Evolutionary conservation across 92 coral and sea anemone species (phyloP).

Genomic region (Nematostella vectensis): DNA sequence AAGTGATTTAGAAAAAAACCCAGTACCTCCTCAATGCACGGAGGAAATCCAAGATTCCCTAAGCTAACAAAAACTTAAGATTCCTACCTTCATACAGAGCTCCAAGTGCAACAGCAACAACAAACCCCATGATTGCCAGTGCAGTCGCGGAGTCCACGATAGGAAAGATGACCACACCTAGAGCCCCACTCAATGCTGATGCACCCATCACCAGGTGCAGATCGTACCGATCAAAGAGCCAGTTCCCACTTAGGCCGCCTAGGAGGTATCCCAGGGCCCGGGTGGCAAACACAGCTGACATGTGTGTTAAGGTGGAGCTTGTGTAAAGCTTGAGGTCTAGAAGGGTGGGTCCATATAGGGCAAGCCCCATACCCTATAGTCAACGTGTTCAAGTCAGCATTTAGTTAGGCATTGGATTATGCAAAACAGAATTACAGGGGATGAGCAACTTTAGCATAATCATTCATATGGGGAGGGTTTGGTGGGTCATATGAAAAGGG

Average conservation of each 20-base stretch:
- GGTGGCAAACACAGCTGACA: conserved; percentile 74
- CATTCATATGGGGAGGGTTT: too few species aligned
- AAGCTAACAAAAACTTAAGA: too few species aligned
- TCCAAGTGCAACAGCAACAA: conserved; percentile 60
- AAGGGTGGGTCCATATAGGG: conserved; percentile 77
- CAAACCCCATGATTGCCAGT: conserved; percentile 42
- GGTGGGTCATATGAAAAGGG: too few species aligned
- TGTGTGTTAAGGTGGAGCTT: conserved; percentile 33
- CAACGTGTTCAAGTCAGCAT: too few species aligned
- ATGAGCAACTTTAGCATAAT: too few species aligned
- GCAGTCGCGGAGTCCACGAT: conserved; percentile 47
- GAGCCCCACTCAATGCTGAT: conserved; percentile 53
- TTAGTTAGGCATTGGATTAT: too few species aligned
- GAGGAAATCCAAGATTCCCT: too few species aligned
- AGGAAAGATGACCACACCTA: conserved; percentile 64
- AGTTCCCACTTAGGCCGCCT: conserved; percentile 79
- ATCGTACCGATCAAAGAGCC: conserved; percentile 80
- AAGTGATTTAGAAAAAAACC: too few species aligned
- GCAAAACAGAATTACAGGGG: too few species aligned
- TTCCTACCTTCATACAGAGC: conserved; percentile 73
- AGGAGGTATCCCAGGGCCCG: conserved; percentile 78
- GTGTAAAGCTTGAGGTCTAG: conserved; percentile 64
- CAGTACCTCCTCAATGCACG: too few species aligned
- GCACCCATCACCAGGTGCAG: conserved; percentile 55
- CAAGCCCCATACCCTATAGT: conserved; percentile 61